A percentile compares a stretch with the other conserved stretches of the same genome.
These are phyloP conservation scores for Danio kyathit DNA, from an alignment of 2,797 vertebrate genomes.

Conservation along the genomic window DNA sequence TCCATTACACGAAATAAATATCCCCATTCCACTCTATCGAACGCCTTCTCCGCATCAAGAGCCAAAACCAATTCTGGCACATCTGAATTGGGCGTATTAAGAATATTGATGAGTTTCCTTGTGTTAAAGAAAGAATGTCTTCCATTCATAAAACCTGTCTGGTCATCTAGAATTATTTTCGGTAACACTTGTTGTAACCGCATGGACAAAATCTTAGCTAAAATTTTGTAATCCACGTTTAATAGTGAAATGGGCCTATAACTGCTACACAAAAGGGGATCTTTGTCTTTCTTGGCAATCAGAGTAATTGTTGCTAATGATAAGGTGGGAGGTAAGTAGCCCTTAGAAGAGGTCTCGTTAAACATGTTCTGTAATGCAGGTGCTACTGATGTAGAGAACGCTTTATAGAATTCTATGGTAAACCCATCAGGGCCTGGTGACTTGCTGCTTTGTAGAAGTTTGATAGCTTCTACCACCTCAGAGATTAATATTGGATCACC, in stretches of 20 bases:
- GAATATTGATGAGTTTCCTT: conserved; percentile 2
- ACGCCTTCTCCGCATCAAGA: neutral
- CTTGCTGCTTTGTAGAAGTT: neutral
- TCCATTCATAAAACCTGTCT: conserved; percentile 6
- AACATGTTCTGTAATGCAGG: neutral
- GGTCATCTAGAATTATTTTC: neutral
- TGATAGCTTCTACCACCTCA: neutral
- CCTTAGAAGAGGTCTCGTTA: neutral
- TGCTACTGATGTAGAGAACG: neutral
- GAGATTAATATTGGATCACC: neutral
- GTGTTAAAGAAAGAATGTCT: conserved; percentile 11
- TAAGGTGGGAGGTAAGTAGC: neutral
- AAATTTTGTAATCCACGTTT: neutral
- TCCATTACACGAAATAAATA: neutral
- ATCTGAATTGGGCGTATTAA: neutral
- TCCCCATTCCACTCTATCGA: neutral
- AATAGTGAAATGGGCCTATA: neutral
- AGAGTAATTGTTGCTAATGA: neutral
- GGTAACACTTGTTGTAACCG: neutral
- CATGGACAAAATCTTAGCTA: neutral
- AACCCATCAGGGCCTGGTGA: neutral
- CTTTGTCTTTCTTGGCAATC: neutral
- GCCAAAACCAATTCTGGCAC: neutral
- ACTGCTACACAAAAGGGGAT: neutral
- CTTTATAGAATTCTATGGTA: neutral